These are phyloP conservation scores for Anarsia innoxiella DNA, from an alignment of 2,888 invertebrate species.

Conservation along the genomic window DNA sequence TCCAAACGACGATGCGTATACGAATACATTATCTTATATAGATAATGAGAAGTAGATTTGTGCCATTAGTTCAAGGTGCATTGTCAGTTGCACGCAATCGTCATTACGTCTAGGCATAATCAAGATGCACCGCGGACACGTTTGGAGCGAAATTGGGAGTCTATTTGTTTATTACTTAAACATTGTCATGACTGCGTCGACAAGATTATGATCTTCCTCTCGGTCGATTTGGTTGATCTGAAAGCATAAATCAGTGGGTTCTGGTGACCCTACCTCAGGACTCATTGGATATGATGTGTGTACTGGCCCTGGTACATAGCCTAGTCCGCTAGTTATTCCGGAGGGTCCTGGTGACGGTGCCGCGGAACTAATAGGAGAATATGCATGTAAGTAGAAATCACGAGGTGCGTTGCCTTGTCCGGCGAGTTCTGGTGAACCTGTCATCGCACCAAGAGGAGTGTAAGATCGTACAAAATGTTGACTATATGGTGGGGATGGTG, in stretches of 20 bases:
- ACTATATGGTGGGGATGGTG: conserved; percentile 3
- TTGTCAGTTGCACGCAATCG: too few species aligned
- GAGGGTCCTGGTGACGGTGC: conserved; percentile 10
- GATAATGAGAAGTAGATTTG: too few species aligned
- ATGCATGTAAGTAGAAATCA: conserved; percentile 7
- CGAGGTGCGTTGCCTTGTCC: not conserved
- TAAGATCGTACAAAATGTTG: not conserved
- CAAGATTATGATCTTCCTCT: conserved; percentile 10
- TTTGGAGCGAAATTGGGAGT: too few species aligned
- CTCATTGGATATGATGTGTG: conserved; percentile 4
- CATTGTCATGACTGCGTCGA: not conserved
- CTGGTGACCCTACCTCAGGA: conserved; percentile 8
- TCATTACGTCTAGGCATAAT: too few species aligned
- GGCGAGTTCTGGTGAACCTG: not conserved
- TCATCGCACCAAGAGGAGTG: not conserved
- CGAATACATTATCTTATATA: too few species aligned
- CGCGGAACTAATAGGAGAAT: conserved; percentile 9
- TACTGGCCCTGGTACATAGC: conserved; percentile 10
- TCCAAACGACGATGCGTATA: too few species aligned
- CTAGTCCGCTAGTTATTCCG: conserved; percentile 3
- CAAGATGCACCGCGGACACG: too few species aligned
- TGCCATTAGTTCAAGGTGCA: too few species aligned
- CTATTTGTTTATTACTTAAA: too few species aligned
- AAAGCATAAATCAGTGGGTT: conserved; percentile 10
- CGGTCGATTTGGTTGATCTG: conserved; percentile 7